A percentile compares a stretch with the other conserved stretches of the same genome.
Conservation (phyloP, 53 echinoderm and acorn worm species). For the Luidia sarsii region DNA sequence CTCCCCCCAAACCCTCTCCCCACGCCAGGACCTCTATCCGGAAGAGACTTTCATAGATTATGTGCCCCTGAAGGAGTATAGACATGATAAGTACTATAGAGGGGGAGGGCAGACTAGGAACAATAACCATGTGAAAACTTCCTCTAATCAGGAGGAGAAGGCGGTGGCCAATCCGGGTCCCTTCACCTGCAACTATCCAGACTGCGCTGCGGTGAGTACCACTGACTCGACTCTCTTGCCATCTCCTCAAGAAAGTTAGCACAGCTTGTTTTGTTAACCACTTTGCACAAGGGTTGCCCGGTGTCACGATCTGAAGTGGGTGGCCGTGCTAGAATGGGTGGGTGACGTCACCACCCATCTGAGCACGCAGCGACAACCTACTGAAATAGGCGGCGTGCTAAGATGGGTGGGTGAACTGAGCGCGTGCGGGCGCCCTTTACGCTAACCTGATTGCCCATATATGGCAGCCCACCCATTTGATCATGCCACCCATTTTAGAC, state of each 20-base stretch:
- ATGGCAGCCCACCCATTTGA: no score
- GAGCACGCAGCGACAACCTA: no score
- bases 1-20: conserved; percentile 13
- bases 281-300: no score
- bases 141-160: conserved; percentile 82
- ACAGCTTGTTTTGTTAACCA: background rate
- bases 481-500: no score
- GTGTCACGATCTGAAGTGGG: no score
- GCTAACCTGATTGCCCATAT: no score
- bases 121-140: conserved; percentile 84
- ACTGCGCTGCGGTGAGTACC: conserved; percentile 94
- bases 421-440: no score
- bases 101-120: conserved; percentile 73
- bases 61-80: conserved; percentile 97
- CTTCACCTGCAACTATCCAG: conserved; percentile 86
- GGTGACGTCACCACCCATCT: no score
- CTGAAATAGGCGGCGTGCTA: no score
- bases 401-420: no score
- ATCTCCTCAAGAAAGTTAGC: background rate
- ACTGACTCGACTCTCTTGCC: background rate
- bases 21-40: conserved; percentile 92
- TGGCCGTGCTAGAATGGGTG: no score
- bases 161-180: conserved; percentile 68
- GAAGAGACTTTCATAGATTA: conserved; percentile 98
- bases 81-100: conserved; percentile 95